Evolutionary conservation across 2,888 invertebrate species (phyloP), one percentile per base, ranked within the genome.

Genomic region (Latrodectus elegans): DNA sequence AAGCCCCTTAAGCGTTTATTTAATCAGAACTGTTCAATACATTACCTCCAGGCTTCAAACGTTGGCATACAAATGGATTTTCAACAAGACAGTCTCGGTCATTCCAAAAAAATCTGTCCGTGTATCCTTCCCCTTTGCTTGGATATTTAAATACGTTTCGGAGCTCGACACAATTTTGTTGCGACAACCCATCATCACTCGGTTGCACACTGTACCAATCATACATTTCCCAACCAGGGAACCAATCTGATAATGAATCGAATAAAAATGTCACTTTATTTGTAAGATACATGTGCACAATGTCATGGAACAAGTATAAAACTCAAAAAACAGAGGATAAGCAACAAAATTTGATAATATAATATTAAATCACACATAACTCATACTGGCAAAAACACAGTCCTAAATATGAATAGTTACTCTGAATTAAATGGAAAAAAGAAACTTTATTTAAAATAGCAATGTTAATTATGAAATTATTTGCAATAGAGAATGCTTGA

Each of bases 131-230:
- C 17, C 92, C 92, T 88, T 92, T 92, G 8, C 89, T 90, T 0
- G 91, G 91, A 64, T 86, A 90, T 49, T 94, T 94, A 91, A 95
- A 96, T 89, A 94, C 93, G 72, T 95, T 93, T 11, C 96, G 92
- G 10, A 95, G 93, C 92, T 96, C 96, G 83, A 96, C 95, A 92
- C 96, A 96, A 92, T 96, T 96, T 92, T 96, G 96, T 8, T 95
- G 94, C 38, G 95, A 95, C 14, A 95, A 94, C 0, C 96, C 96
- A 91, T 96, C 96, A 91, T 96, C 96, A 91, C 96, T 96, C 0
- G 96, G 96, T 91, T 96, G 96, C 70, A 93, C 92, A 91, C 94
- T 94, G 91, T 94, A 94, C 89, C 94, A 93, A 72, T 94, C 94
- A 92, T 95, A 95, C 90, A 95, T 94, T 8, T 94, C 93, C 95